Conservation (phyloP, 1,140 invertebrate genomes). For the Trinorchestia longiramus region DNA sequence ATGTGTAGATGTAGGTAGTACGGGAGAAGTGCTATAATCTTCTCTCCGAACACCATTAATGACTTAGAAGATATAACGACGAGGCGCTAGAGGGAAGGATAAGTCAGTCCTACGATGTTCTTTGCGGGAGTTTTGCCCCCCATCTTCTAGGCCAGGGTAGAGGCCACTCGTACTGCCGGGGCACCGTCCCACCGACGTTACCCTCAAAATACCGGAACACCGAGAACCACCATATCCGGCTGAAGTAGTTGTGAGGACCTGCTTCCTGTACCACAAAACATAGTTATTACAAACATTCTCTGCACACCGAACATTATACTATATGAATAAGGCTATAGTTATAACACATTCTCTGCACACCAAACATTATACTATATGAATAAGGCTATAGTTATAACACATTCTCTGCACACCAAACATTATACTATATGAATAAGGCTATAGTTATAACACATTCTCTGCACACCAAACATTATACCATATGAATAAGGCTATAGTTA, state of each 20-base stretch:
- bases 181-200: conserved; percentile 83
- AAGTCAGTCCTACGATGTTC: conserved; percentile 63
- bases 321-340: too few species aligned
- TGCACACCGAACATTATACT: too few species aligned
- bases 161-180: conserved; percentile 87
- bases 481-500: too few species aligned
- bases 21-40: not conserved
- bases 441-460: too few species aligned
- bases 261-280: conserved; percentile 72
- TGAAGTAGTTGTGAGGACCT: conserved; percentile 79
- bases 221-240: conserved; percentile 86
- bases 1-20: not conserved
- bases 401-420: too few species aligned
- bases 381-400: too few species aligned
- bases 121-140: conserved; percentile 66
- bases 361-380: too few species aligned
- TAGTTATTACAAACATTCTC: not conserved
- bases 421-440: too few species aligned
- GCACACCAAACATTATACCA: too few species aligned
- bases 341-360: too few species aligned
- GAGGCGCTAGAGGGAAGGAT: not conserved
- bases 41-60: not conserved
- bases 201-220: conserved; percentile 87
- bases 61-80: not conserved
- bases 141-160: conserved; percentile 73